A percentile compares a stretch with the other conserved stretches of the same genome.
phyloP scores from a whole-genome alignment of 2,113 vertebrate genomes.

The Nanorana parkeri region DNA sequence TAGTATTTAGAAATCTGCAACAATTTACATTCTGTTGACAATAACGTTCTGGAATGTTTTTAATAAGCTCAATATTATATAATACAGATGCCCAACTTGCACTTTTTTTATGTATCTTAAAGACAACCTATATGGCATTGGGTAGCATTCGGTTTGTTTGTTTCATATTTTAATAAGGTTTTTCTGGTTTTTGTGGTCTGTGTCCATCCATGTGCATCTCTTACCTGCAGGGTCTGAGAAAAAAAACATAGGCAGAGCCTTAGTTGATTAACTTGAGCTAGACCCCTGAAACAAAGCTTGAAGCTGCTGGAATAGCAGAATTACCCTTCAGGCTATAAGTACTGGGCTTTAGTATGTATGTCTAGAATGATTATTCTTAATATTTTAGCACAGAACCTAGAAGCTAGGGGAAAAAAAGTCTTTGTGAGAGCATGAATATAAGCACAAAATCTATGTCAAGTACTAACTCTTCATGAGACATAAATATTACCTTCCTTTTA shows the following conservation, averaged over 20 bases:
- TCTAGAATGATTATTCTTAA: constrained; percentile 45
- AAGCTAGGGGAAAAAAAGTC: constrained; percentile 6
- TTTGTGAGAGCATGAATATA: not conserved
- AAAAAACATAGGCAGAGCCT: constrained; percentile 58
- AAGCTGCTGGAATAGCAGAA: constrained; percentile 56
- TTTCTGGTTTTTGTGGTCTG: too few relatives aligned
- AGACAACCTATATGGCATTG: too few relatives aligned
- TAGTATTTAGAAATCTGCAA: constrained; percentile 9
- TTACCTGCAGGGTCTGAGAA: constrained; percentile 51
- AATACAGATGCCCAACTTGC: too few relatives aligned
- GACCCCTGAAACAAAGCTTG: constrained; percentile 52
- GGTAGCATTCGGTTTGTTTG: too few relatives aligned
- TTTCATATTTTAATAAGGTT: too few relatives aligned
- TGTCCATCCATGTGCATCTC: not conserved
- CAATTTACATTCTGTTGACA: constrained; percentile 20
- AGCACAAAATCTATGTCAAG: not conserved
- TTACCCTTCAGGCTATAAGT: constrained; percentile 59
- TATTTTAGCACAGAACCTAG: constrained; percentile 49
- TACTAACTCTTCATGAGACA: not conserved
- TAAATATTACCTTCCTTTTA: not conserved
- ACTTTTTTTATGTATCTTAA: too few relatives aligned
- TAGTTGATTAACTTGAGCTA: constrained; percentile 64
- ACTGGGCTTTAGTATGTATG: constrained; percentile 51
- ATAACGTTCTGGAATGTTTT: not conserved
- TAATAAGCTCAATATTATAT: too few relatives aligned